Conservation (phyloP, 2,113 vertebrate genomes). For the Donacobius atricapilla region DNA sequence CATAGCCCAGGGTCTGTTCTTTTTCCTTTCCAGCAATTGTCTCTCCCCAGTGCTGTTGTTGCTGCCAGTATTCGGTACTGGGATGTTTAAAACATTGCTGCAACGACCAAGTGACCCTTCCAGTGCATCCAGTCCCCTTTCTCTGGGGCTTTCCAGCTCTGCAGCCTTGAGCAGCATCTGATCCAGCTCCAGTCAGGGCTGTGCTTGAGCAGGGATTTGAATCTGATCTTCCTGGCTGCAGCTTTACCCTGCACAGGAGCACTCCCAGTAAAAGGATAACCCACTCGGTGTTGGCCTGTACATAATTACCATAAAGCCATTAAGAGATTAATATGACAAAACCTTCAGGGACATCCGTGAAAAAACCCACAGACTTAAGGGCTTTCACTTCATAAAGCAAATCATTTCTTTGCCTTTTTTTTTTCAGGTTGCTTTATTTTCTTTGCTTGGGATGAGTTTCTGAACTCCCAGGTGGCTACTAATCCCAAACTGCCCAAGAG, state of each 20-base stretch:
- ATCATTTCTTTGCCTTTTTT: background rate
- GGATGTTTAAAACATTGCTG: background rate
- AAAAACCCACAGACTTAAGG: background rate
- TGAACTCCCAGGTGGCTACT: background rate
- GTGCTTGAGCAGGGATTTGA: background rate
- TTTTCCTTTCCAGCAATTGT: background rate
- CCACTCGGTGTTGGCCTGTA: background rate
- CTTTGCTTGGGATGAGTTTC: background rate
- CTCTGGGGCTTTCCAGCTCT: background rate
- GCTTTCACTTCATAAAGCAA: constrained; percentile 11
- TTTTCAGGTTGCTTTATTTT: background rate
- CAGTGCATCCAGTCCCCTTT: background rate
- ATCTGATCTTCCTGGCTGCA: background rate
- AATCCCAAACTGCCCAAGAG: background rate
- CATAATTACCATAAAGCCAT: constrained; percentile 33
- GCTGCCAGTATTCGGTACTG: background rate
- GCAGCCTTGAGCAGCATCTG: background rate
- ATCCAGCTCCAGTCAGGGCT: background rate
- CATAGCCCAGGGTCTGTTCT: background rate
- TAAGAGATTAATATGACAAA: constrained; percentile 50
- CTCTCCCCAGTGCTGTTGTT: background rate
- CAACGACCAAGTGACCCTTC: background rate
- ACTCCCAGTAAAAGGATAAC: background rate
- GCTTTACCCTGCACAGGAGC: background rate
- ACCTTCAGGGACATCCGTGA: background rate